Evolutionary conservation across 2,113 vertebrate genomes (phyloP).

Genomic region (Tor tambroides): DNA sequence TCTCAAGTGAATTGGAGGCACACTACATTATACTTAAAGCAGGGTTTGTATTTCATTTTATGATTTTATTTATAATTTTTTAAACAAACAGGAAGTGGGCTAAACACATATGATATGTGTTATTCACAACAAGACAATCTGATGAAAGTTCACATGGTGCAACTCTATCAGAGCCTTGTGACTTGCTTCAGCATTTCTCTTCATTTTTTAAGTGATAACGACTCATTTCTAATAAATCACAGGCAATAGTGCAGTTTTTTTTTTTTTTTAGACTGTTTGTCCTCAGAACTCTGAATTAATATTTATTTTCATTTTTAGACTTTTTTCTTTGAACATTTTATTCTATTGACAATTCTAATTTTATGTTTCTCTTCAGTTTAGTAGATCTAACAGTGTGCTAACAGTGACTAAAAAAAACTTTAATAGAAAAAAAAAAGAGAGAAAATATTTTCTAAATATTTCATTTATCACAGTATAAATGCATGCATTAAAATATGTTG

Average conservation of each 20-base stretch:
- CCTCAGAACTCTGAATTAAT: not conserved
- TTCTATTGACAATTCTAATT: not conserved
- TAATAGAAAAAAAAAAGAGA: not conserved
- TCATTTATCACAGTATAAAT: not conserved
- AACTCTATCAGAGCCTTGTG: constrained; percentile 22
- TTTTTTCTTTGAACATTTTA: not conserved
- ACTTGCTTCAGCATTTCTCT: not conserved
- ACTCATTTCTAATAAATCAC: not conserved
- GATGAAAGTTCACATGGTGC: constrained; percentile 4
- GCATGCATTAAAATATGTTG: not conserved
- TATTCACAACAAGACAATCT: not conserved
- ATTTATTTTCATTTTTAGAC: not conserved
- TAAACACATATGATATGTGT: not conserved
- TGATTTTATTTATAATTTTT: not conserved
- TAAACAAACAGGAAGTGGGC: not conserved
- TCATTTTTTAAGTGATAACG: not conserved
- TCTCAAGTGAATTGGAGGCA: constrained; percentile 44
- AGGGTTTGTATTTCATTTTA: not conserved
- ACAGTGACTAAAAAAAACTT: not conserved
- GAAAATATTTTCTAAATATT: not conserved
- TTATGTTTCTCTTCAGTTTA: not conserved
- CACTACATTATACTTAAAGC: constrained; percentile 44
- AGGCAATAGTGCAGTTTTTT: not conserved
- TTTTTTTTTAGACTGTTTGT: not conserved
- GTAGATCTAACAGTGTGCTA: not conserved